phyloP scores from a whole-genome alignment of 1,140 invertebrate genomes.

The Charaxes varanes region DNA sequence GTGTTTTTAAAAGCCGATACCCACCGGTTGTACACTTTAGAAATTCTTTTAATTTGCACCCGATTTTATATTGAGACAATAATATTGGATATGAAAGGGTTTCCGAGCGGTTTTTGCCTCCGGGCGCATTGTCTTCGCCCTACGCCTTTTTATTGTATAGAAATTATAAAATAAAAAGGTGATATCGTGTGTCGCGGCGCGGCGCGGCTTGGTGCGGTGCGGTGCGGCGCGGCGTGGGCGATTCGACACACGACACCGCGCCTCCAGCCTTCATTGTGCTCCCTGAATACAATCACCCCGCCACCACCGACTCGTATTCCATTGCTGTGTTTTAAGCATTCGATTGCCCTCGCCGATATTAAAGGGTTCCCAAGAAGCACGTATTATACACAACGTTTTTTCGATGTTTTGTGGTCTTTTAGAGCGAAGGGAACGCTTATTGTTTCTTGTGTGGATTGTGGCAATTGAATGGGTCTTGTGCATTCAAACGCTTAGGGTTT shows the following conservation, averaged over 20 bases:
- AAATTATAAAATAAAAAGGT: slow-evolving; percentile 71
- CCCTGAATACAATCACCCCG: slow-evolving; percentile 48
- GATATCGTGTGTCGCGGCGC: slow-evolving; percentile 59
- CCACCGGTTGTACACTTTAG: slow-evolving; percentile 37
- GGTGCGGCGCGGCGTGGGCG: slow-evolving; percentile 45
- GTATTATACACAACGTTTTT: slow-evolving; percentile 56
- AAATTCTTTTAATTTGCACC: slow-evolving; percentile 71
- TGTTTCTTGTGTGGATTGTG: slow-evolving; percentile 66
- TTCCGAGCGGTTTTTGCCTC: slow-evolving; percentile 66
- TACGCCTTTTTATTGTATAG: slow-evolving; percentile 65
- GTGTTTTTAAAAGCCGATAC: slow-evolving; percentile 20
- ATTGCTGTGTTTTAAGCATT: slow-evolving; percentile 71
- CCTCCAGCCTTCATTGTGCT: slow-evolving; percentile 38
- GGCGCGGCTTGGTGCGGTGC: slow-evolving; percentile 46
- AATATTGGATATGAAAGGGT: slow-evolving; percentile 67
- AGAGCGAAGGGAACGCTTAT: slow-evolving; percentile 60
- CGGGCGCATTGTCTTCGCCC: slow-evolving; percentile 70
- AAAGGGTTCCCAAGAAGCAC: slow-evolving; percentile 70
- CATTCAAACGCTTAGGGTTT: slow-evolving; percentile 47
- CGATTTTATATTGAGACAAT: slow-evolving; percentile 72
- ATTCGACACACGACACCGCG: slow-evolving; percentile 56
- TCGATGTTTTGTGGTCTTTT: slow-evolving; percentile 56
- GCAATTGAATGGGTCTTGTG: slow-evolving; percentile 52
- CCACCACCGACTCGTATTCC: slow-evolving; percentile 47
- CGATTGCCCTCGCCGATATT: slow-evolving; percentile 64